phyloP scores from a whole-genome alignment of 2,113 vertebrate species.

The Ochotona princeps region DNA sequence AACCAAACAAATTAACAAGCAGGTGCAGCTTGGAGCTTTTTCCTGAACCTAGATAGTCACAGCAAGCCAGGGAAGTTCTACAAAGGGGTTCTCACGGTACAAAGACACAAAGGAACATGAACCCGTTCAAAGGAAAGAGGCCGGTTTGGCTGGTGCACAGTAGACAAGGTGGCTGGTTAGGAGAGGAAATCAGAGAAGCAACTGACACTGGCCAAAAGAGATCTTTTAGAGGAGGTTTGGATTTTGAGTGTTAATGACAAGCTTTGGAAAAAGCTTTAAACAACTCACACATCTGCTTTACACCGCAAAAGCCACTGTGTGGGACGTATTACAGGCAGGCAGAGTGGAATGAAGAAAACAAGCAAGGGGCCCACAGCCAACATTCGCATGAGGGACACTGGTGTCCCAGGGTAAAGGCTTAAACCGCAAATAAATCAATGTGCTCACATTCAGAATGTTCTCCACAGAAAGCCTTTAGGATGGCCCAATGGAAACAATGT shows the following conservation, averaged over 20 bases:
- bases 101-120: constrained; percentile 8
- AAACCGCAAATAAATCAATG: background rate
- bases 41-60: background rate
- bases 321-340: background rate
- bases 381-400: too few species aligned
- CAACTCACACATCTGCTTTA: background rate
- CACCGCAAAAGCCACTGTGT: background rate
- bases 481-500: background rate
- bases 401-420: background rate
- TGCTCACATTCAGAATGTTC: background rate
- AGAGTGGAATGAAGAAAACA: background rate
- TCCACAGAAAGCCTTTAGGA: background rate
- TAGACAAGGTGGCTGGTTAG: background rate
- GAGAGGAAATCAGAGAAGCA: background rate
- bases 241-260: background rate
- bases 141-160: background rate
- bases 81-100: background rate
- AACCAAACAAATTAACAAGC: background rate
- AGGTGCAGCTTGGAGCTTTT: background rate
- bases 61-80: background rate
- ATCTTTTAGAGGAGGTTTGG: background rate
- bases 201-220: background rate
- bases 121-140: background rate
- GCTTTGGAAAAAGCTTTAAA: constrained; percentile 12
- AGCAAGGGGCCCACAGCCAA: background rate